phyloP scores from a whole-genome alignment of 2,113 vertebrate genomes.

The Ceyx melanurus region DNA sequence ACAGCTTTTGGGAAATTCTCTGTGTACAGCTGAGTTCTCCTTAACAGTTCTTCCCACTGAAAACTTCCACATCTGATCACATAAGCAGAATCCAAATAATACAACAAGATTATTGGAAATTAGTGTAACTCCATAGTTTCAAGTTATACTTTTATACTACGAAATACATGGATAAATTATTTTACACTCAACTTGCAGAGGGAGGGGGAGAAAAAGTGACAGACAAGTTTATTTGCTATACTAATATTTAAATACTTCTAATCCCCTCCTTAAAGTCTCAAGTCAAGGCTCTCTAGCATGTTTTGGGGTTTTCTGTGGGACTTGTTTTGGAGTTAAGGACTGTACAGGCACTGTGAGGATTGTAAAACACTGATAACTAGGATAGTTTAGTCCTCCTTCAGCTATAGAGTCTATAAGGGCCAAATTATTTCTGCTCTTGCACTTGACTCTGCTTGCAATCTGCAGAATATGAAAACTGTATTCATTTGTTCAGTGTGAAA shows the following conservation, averaged over 20 bases:
- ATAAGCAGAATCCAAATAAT: background rate
- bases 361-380: background rate
- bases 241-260: background rate
- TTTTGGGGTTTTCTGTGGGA: background rate
- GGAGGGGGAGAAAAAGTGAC: background rate
- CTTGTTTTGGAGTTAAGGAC: background rate
- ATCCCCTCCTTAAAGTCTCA: background rate
- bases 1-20: background rate
- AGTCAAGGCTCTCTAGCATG: rapidly evolving
- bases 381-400: background rate
- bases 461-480: background rate
- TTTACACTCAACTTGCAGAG: background rate
- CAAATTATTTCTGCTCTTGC: background rate
- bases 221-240: background rate
- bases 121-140: background rate
- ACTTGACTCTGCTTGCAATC: background rate
- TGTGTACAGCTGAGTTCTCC: background rate
- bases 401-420: background rate
- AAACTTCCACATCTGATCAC: background rate
- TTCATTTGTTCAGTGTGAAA: background rate
- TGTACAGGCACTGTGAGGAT: background rate
- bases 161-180: background rate
- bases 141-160: background rate
- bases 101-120: background rate
- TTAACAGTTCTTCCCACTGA: background rate